Evolutionary conservation across 2,888 invertebrate genomes (phyloP).

Genomic region (Drosophila mayaguana): DNA sequence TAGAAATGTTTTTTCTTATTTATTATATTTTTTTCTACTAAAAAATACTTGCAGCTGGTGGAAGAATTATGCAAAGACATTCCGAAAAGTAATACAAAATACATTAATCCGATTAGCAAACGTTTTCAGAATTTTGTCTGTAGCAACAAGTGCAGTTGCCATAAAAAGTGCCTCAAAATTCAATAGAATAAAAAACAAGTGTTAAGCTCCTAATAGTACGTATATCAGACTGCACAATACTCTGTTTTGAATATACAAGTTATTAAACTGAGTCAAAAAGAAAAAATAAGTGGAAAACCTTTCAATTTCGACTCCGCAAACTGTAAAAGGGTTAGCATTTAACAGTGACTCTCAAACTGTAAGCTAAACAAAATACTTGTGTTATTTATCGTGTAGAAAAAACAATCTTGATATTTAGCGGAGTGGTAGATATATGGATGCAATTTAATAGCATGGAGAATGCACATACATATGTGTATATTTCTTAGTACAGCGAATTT

Average conservation of each 20-base stretch:
- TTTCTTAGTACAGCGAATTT: neutral
- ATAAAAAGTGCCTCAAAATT: constrained; percentile 16
- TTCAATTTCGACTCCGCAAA: no score
- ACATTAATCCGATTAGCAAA: constrained; percentile 52
- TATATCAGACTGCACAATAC: neutral
- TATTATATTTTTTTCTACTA: constrained; percentile 1
- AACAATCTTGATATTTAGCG: neutral
- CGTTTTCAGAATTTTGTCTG: constrained; percentile 32
- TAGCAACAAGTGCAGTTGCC: constrained; percentile 54
- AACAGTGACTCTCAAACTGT: neutral
- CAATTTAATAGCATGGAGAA: neutral
- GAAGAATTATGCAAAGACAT: constrained; percentile 20
- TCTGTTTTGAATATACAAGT: neutral
- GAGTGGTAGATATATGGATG: neutral
- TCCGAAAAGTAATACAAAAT: neutral
- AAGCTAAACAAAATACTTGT: neutral
- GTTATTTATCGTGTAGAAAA: neutral
- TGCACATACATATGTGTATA: neutral
- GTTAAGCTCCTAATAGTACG: no score
- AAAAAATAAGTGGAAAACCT: no score
- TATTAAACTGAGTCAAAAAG: neutral
- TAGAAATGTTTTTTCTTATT: constrained; percentile 15
- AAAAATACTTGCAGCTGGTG: constrained; percentile 39
- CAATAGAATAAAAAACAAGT: constrained; percentile 6
- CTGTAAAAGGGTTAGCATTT: neutral